Base-by-base conservation (phyloP, 2,797 vertebrate genomes). In the Dendrocincla tyrannina region DNA sequence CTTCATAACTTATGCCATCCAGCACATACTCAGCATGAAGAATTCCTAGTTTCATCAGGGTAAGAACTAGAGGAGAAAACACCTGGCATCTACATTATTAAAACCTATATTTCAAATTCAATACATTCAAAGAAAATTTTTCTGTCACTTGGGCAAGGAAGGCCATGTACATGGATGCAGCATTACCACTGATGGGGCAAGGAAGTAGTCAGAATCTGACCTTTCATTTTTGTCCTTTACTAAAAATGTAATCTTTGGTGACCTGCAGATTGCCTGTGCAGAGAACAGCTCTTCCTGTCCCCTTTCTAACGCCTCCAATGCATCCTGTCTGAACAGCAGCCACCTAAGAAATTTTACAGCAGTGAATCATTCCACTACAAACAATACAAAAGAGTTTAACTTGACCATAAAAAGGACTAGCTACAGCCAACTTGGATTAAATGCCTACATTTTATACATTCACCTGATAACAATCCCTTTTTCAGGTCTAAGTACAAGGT, bases 311-410 rank as follows among this genome's bases (percentile, higher is more conserved):
- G 62, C 97, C 98, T 98, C 89, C 93, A 93, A 53, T 13, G 67
- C 91, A 98, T 98, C 98, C 98, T 98, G 98, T 97, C 96, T 85
- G 94, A 98, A 96, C 88, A 95, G 96, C 96, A 97, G 97, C 97
- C 94, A 95, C 96, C 94, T 93, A 97, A 97, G 96, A 97, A 97
- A 97, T 98, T 97, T 96, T 94, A 96, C 75, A 89, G 94, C 2
- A 24, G 69, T 98, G 98, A 98, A 95, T 98, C 98, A 98, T 91
- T 97, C 92, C 95, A 97, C 91, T 69, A 92, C 68, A 89, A 95
- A 93, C 97, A 97, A 96, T 95, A 90, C 79, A 93, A 80, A 91
- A 77, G 75, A 85, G 6, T 75, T 94, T 87, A 88, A 87, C 55
- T 37, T 89, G 76, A 92, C 79, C 92, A 91, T 95, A 95, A 90